Base-by-base conservation (phyloP, 1,140 invertebrate species). In the Macrobrachium nipponense region DNA sequence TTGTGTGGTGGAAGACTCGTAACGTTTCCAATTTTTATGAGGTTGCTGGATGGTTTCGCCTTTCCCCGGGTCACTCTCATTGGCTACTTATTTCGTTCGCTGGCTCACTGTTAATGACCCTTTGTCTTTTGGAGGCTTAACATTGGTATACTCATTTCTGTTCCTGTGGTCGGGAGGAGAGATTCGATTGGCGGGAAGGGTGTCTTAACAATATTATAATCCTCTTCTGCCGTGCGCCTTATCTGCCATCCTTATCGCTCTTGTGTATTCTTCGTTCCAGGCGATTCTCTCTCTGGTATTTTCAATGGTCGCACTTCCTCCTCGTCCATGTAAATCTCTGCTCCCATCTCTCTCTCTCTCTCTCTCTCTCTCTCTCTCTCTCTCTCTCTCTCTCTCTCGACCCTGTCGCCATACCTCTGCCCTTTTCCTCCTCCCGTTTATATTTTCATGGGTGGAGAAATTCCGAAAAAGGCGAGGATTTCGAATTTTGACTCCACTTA, bases 351-450 rank as follows among this genome's bases (percentile, higher is more conserved):
- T 27, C 70, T 73, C 18, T 73, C 70, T 72, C 23, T 36, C 70
- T 73, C 70, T 27, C 27, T 73, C 70, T 73, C 70, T 36, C 70
- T 36, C 70, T 36, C 70, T 36, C 70, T 36, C 70, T 73, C 27
- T 15, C 70, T 36, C 70, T 73, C 70, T 36, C 70, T 73, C 70
- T 73, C 68, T 73, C 70, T 36, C 70, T 14, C 27, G 7, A 17
- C 20, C 18, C 51, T 51, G 17, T 51, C 51, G 36, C 43, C 14
- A 18, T 51, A 44, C 70, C 51, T 15, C 18, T 51, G 17, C 23
- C 70, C 20, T 15, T 72, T 44, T 51, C 51, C 51, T 51, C 51
- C 51, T 12, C 0, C 8, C 51, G 8, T 51, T 6, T 36, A 36
- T 36, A 17, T 17, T 73, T 8, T n/a, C 15, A 18, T 6, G 23